Evolutionary conservation across 2,888 invertebrate species (phyloP).

Genomic region (Scaptomyza reducta): DNA sequence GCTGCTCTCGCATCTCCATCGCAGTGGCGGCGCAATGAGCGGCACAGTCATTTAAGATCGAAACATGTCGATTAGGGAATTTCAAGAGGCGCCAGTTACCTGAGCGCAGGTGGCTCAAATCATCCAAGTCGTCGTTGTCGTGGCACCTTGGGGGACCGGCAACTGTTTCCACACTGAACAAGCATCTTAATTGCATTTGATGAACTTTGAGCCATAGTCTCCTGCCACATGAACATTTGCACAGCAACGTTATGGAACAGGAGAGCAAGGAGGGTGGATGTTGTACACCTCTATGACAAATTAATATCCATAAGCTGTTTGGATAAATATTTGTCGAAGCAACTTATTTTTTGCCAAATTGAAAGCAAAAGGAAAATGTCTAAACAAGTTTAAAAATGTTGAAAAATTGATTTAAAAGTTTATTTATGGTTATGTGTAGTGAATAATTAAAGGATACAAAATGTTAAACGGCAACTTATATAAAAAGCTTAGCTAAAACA

Average conservation of each 20-base stretch:
- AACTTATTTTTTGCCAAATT: background rate
- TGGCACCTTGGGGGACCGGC: constrained; percentile 72
- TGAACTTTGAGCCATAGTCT: constrained; percentile 81
- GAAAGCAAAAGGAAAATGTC: constrained; percentile 10
- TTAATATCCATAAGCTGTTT: constrained; percentile 33
- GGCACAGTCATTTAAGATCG: constrained; percentile 78
- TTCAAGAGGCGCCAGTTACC: constrained; percentile 80
- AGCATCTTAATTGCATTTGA: constrained; percentile 83
- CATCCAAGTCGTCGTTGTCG: constrained; percentile 47
- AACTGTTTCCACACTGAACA: constrained; percentile 58
- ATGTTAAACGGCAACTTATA: too few relatives aligned
- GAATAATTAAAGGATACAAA: too few relatives aligned
- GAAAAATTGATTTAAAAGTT: too few relatives aligned
- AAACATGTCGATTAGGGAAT: constrained; percentile 83
- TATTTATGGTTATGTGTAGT: too few relatives aligned
- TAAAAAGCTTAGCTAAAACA: too few relatives aligned
- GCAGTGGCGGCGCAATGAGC: constrained; percentile 43
- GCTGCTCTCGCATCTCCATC: constrained; percentile 9
- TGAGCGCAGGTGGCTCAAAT: constrained; percentile 74
- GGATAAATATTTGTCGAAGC: constrained; percentile 2
- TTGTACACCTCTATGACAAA: constrained; percentile 38
- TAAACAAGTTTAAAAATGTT: too few relatives aligned
- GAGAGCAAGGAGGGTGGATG: constrained; percentile 1
- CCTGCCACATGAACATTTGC: constrained; percentile 57
- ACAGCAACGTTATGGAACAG: constrained; percentile 20